These are phyloP conservation scores for Aphidius colemani DNA, from an alignment of 2,888 invertebrate genomes.

Conservation along the genomic window DNA sequence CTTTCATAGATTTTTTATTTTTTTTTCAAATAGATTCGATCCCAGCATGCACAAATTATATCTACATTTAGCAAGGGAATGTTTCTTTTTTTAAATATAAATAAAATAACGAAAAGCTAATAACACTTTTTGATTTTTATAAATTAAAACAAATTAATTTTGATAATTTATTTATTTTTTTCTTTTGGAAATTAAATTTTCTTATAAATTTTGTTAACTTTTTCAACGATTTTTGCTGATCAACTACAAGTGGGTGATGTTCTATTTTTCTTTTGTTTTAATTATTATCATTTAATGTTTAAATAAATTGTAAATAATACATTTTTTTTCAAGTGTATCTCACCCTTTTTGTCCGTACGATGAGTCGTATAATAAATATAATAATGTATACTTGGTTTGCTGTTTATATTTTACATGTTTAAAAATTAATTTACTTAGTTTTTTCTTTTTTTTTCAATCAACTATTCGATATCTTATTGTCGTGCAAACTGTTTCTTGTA, in stretches of 20 bases:
- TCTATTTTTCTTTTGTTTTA: background rate
- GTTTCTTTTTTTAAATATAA: conserved; percentile 26
- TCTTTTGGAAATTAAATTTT: background rate
- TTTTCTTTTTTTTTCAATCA: conserved; percentile 44
- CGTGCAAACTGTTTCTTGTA: conserved; percentile 57
- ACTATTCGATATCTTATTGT: conserved; percentile 61
- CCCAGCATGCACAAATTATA: conserved; percentile 46
- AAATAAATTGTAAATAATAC: background rate
- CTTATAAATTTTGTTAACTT: conserved; percentile 31
- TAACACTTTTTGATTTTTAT: background rate
- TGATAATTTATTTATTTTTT: conserved; percentile 17
- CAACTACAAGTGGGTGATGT: background rate
- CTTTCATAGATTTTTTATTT: conserved; percentile 16
- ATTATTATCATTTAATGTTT: background rate
- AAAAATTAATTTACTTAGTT: conserved; percentile 27
- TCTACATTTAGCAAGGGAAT: conserved; percentile 35
- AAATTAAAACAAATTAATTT: conserved; percentile 5
- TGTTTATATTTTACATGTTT: conserved; percentile 58
- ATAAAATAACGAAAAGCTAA: no score
- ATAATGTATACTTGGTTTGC: conserved; percentile 57
- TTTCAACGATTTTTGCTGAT: conserved; percentile 36
- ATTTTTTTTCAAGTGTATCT: conserved; percentile 9
- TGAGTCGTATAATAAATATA: conserved; percentile 57
- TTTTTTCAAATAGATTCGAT: conserved; percentile 39
- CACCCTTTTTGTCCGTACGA: conserved; percentile 40